A percentile compares a stretch with the other conserved stretches of the same genome.
Conservation (phyloP, 2,888 invertebrate species). For the Drosophila barbarae region DNA sequence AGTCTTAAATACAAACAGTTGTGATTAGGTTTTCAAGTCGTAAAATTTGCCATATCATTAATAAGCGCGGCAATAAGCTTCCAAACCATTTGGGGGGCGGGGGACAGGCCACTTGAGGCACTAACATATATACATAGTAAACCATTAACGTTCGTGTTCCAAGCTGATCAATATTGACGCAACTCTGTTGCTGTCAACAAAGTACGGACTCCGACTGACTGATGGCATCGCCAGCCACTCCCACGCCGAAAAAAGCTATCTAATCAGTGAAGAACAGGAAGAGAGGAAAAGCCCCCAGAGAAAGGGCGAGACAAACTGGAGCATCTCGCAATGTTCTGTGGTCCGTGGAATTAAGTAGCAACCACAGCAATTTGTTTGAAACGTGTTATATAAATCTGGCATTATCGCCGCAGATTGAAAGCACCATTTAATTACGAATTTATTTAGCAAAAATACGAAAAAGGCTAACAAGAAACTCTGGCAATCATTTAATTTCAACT, state of each 20-base stretch:
- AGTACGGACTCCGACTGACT: constrained; percentile 8
- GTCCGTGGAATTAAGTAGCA: constrained; percentile 9
- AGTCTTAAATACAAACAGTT: neutral
- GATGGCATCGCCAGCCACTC: constrained; percentile 8
- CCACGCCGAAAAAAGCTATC: constrained; percentile 19
- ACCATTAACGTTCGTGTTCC: constrained; percentile 13
- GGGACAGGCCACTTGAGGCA: neutral
- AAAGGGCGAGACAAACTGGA: neutral
- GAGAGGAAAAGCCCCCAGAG: neutral
- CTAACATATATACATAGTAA: neutral
- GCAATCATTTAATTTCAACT: constrained; percentile 25
- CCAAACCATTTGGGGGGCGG: too few relatives aligned
- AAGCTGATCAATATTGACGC: constrained; percentile 37
- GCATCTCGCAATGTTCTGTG: neutral
- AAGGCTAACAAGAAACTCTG: constrained; percentile 1
- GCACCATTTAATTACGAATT: constrained; percentile 36
- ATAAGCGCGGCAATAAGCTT: constrained; percentile 8
- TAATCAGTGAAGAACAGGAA: constrained; percentile 22
- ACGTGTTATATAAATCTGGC: constrained; percentile 24
- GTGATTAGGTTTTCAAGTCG: neutral
- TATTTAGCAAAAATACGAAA: constrained; percentile 10
- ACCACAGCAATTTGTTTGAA: constrained; percentile 15
- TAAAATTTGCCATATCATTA: neutral
- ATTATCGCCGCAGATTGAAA: constrained; percentile 35
- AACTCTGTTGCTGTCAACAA: constrained; percentile 30